Evolutionary conservation across 1,140 invertebrate species (phyloP).

Genomic region (Aradophagus sp.): DNA sequence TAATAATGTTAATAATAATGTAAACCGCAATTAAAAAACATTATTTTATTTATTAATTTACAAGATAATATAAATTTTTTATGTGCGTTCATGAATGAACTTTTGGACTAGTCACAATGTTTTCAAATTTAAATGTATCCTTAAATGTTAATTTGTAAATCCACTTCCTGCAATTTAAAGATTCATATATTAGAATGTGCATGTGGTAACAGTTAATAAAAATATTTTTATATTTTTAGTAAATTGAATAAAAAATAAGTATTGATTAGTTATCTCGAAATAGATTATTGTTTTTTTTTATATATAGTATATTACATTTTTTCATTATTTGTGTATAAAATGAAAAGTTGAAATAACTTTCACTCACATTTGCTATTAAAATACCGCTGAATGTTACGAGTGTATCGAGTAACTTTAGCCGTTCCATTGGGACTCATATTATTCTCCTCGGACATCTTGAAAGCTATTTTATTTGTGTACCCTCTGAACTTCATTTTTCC

Average conservation of each 20-base stretch:
- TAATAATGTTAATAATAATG: too few relatives aligned
- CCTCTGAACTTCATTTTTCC: conserved; percentile 55
- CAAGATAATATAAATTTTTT: conserved; percentile 1
- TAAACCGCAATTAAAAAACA: too few relatives aligned
- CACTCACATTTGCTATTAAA: too few relatives aligned
- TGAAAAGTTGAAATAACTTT: background rate
- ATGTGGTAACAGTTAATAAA: too few relatives aligned
- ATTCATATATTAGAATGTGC: too few relatives aligned
- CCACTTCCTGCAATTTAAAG: too few relatives aligned
- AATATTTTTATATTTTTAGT: too few relatives aligned
- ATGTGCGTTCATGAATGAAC: conserved; percentile 1
- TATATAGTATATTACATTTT: too few relatives aligned
- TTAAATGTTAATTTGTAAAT: background rate
- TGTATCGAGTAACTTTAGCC: conserved; percentile 46
- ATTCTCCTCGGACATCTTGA: conserved; percentile 55
- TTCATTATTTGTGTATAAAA: background rate
- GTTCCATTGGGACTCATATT: conserved; percentile 43
- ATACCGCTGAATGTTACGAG: conserved; percentile 23
- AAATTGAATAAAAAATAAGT: too few relatives aligned
- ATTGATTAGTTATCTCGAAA: too few relatives aligned
- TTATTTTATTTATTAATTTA: conserved; percentile 12
- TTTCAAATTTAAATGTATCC: background rate
- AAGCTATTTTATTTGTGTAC: conserved; percentile 51
- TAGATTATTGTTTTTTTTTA: too few relatives aligned
- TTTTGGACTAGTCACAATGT: conserved; percentile 2